phyloP scores from a whole-genome alignment of 2,888 invertebrate genomes.

The Cistogaster globosa region DNA sequence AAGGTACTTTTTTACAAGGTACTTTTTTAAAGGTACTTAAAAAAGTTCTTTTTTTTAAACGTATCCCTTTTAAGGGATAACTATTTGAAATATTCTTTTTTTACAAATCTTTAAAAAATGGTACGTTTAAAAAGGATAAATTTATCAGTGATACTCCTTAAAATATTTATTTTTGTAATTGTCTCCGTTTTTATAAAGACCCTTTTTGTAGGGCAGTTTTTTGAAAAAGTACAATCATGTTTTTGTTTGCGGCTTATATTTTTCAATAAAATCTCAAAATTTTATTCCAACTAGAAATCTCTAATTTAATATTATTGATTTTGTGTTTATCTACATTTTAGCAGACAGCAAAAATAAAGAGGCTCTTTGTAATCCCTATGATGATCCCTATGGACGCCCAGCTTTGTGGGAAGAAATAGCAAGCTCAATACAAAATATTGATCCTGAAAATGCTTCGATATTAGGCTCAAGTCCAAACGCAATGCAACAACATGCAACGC shows the following conservation, averaged over 20 bases:
- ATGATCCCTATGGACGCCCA: constrained; percentile 94
- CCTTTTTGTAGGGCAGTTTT: neutral
- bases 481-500: constrained; percentile 45
- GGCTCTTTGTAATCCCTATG: constrained; percentile 83
- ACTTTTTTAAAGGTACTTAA: neutral
- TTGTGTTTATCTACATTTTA: neutral
- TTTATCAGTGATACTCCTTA: too few relatives aligned
- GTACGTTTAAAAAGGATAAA: too few relatives aligned
- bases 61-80: too few relatives aligned
- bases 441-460: constrained; percentile 95
- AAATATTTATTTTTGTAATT: too few relatives aligned
- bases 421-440: constrained; percentile 94
- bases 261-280: neutral
- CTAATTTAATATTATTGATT: too few relatives aligned
- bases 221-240: neutral
- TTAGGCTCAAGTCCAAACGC: constrained; percentile 84
- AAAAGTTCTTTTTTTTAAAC: too few relatives aligned
- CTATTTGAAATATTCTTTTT: too few relatives aligned
- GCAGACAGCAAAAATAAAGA: constrained; percentile 83
- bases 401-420: constrained; percentile 96
- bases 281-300: neutral
- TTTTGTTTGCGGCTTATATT: neutral
- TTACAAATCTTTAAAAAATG: too few relatives aligned
- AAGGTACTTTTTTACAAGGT: too few relatives aligned
- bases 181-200: too few relatives aligned